Conservation (phyloP, 2,888 invertebrate species). For the Linnaemya vulpina region DNA sequence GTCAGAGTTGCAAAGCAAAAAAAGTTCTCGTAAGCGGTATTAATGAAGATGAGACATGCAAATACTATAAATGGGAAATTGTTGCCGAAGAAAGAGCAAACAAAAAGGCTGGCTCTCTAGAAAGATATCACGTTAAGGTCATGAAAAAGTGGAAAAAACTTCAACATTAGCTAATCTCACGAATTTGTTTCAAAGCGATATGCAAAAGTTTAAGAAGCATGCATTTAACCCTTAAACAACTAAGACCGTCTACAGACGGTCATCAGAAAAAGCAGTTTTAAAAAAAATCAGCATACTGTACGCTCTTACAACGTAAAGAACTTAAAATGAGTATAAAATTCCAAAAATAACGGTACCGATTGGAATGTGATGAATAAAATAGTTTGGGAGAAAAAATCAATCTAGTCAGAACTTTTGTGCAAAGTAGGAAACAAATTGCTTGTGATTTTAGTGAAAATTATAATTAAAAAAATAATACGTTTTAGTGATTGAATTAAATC, state of each 20-base stretch:
- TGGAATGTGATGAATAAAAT: too few relatives aligned
- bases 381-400: too few relatives aligned
- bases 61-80: too few relatives aligned
- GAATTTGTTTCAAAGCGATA: neutral
- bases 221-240: neutral
- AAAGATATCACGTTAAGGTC: too few relatives aligned
- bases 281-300: neutral
- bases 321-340: conserved; percentile 1
- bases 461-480: neutral
- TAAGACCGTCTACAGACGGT: conserved; percentile 6
- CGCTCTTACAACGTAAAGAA: neutral
- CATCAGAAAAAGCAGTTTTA: conserved; percentile 4
- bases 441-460: too few relatives aligned
- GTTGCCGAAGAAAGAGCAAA: too few relatives aligned
- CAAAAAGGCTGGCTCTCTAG: too few relatives aligned
- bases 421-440: neutral
- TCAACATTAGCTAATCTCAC: too few relatives aligned
- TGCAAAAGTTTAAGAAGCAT: neutral
- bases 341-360: neutral
- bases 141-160: too few relatives aligned
- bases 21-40: too few relatives aligned
- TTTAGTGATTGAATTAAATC: neutral
- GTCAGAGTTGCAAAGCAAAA: too few relatives aligned
- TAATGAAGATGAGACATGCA: too few relatives aligned
- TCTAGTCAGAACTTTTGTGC: conserved; percentile 7